A percentile compares a stretch with the other conserved stretches of the same genome.
phyloP scores from a whole-genome alignment of 2,888 invertebrate genomes.

The Hydroisotoma schaefferi region DNA sequence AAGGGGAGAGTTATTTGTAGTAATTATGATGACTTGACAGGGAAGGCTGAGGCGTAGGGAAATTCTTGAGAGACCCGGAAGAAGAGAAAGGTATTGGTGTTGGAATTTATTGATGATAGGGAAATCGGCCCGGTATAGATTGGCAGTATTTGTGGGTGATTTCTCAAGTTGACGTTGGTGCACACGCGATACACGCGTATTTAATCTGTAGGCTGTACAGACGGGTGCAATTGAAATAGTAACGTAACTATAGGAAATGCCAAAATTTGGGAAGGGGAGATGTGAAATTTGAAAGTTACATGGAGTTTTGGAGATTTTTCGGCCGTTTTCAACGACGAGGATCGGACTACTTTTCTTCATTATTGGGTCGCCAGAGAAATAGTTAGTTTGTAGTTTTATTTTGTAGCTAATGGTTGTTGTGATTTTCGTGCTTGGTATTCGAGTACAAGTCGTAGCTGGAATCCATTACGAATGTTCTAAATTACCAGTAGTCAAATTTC shows the following conservation, averaged over 20 bases:
- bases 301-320: constrained; percentile 43
- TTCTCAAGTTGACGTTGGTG: too few relatives aligned
- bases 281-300: constrained; percentile 5
- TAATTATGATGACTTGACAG: too few relatives aligned
- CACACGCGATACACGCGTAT: too few relatives aligned
- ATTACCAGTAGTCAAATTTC: neutral
- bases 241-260: neutral
- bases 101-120: too few relatives aligned
- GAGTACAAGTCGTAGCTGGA: neutral
- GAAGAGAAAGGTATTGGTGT: too few relatives aligned
- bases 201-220: too few relatives aligned
- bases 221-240: too few relatives aligned
- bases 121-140: too few relatives aligned
- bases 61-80: too few relatives aligned
- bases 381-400: constrained; percentile 2
- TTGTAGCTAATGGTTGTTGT: neutral
- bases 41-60: too few relatives aligned
- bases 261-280: neutral
- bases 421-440: neutral
- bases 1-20: too few relatives aligned
- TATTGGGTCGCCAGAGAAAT: constrained; percentile 36
- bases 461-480: neutral
- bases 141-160: too few relatives aligned
- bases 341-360: constrained; percentile 42
- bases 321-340: constrained; percentile 44